A percentile compares a stretch with the other conserved stretches of the same genome.
These are phyloP conservation scores for Drosophila atripex DNA, from an alignment of 2,888 invertebrate species.

Conservation along the genomic window DNA sequence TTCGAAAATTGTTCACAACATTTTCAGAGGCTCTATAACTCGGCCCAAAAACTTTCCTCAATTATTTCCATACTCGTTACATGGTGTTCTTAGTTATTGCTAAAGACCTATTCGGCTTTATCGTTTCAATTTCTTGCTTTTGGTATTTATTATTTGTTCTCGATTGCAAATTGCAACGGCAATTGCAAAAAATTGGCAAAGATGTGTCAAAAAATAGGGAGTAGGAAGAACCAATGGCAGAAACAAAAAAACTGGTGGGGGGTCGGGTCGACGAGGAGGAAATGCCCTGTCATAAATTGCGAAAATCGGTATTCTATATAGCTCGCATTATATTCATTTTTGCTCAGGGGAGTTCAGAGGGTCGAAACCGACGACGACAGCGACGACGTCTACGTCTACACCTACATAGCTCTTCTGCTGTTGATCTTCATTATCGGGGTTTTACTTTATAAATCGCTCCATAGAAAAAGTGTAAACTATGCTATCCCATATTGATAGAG, in stretches of 20 bases:
- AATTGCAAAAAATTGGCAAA: slow-evolving; percentile 57
- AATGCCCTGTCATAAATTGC: slow-evolving; percentile 33
- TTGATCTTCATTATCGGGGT: slow-evolving; percentile 4
- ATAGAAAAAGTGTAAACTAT: slow-evolving; percentile 79
- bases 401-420: slow-evolving; percentile 31
- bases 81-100: slow-evolving; percentile 46
- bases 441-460: slow-evolving; percentile 69
- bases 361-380: slow-evolving; percentile 44
- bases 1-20: slow-evolving; percentile 43
- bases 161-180: slow-evolving; percentile 52
- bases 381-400: slow-evolving; percentile 34
- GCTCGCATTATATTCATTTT: slow-evolving; percentile 8
- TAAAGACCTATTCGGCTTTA: slow-evolving; percentile 24
- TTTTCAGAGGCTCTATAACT: slow-evolving; percentile 41
- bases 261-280: slow-evolving; percentile 20
- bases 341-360: slow-evolving; percentile 23
- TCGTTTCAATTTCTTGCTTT: slow-evolving; percentile 10
- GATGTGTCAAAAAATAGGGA: slow-evolving; percentile 45
- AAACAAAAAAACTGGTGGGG: slow-evolving; percentile 29
- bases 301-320: slow-evolving; percentile 42
- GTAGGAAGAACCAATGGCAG: slow-evolving; percentile 45
- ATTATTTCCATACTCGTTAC: slow-evolving; percentile 37
- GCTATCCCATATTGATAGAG: slow-evolving; percentile 72
- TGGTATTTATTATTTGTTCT: slow-evolving; percentile 6
- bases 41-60: slow-evolving; percentile 28